phyloP scores from a whole-genome alignment of 2,888 invertebrate genomes.

The Gortyna flavago region DNA sequence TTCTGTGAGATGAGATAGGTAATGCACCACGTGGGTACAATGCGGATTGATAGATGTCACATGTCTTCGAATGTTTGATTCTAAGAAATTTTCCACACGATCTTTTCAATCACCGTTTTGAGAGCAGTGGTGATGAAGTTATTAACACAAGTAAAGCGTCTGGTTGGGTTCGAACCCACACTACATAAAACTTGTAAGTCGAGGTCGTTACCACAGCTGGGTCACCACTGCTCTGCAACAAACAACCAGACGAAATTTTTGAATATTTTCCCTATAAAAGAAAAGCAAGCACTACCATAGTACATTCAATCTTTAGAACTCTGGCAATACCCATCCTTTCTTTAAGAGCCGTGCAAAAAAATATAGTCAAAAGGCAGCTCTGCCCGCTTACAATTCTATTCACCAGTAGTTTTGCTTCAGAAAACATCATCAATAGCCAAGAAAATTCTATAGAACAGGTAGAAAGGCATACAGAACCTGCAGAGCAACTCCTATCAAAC shows the following conservation, averaged over 20 bases:
- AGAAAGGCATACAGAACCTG: slow-evolving; percentile 12
- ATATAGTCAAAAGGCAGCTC: not conserved
- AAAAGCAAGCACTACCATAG: not conserved
- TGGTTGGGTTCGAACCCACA: too few relatives aligned
- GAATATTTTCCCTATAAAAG: not conserved
- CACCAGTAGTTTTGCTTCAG: not conserved
- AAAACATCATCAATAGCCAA: slow-evolving; percentile 7
- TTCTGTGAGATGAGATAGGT: too few relatives aligned
- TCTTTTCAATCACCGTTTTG: too few relatives aligned
- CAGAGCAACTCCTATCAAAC: slow-evolving; percentile 44
- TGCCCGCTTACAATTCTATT: not conserved
- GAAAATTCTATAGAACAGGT: slow-evolving; percentile 20
- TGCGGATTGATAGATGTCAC: too few relatives aligned
- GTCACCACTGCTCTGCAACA: too few relatives aligned
- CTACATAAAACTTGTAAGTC: too few relatives aligned
- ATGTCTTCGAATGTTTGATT: too few relatives aligned
- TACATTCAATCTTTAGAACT: not conserved
- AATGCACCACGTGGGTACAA: too few relatives aligned
- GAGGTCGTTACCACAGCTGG: too few relatives aligned
- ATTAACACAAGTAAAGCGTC: not conserved
- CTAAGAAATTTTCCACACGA: too few relatives aligned
- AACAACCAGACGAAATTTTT: too few relatives aligned
- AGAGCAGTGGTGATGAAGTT: too few relatives aligned
- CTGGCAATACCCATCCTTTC: not conserved
- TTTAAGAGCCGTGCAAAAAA: not conserved